These are phyloP conservation scores for Amia ocellicauda DNA, from an alignment of 2,113 vertebrate species.

Conservation along the genomic window DNA sequence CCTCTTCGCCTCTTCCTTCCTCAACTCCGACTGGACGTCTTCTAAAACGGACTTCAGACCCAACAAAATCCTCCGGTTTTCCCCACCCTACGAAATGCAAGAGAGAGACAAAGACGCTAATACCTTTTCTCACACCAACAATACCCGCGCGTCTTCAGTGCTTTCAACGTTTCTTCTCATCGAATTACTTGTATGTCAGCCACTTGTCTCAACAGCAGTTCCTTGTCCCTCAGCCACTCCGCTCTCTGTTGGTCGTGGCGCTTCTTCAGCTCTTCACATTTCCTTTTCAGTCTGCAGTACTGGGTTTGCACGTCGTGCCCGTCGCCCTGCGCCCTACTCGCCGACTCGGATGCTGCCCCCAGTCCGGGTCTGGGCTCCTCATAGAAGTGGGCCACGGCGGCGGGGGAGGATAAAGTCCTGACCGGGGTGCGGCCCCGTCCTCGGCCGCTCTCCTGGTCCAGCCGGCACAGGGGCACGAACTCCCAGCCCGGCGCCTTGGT, in stretches of 20 bases:
- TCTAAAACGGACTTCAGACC: slow-evolving; percentile 63
- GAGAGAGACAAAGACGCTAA: background rate
- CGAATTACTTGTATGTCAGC: slow-evolving; percentile 67
- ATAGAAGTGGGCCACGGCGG: slow-evolving; percentile 45
- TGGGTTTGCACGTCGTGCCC: slow-evolving; percentile 38
- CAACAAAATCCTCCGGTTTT: slow-evolving; percentile 62
- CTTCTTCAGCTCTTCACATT: slow-evolving; percentile 59
- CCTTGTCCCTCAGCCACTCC: slow-evolving; percentile 63
- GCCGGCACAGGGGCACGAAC: slow-evolving; percentile 51
- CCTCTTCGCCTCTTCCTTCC: slow-evolving; percentile 61
- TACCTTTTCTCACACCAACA: no score
- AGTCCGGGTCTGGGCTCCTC: slow-evolving; percentile 38
- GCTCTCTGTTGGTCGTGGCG: slow-evolving; percentile 58
- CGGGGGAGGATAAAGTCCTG: slow-evolving; percentile 55
- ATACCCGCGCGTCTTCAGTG: background rate
- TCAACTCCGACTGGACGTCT: slow-evolving; percentile 60
- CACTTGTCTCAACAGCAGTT: slow-evolving; percentile 65
- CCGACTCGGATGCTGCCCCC: slow-evolving; percentile 32
- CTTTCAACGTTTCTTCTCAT: background rate
- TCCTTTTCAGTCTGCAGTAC: slow-evolving; percentile 57
- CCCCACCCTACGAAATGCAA: slow-evolving; percentile 50
- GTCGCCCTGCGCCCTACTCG: slow-evolving; percentile 44
- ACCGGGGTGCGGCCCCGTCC: slow-evolving; percentile 48
- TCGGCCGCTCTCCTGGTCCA: slow-evolving; percentile 46
- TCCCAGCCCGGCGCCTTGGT: slow-evolving; percentile 53